A percentile compares a stretch with the other conserved stretches of the same genome.
phyloP scores from a whole-genome alignment of 53 echinoderm and acorn worm species.

The Echinometra lucunter region DNA sequence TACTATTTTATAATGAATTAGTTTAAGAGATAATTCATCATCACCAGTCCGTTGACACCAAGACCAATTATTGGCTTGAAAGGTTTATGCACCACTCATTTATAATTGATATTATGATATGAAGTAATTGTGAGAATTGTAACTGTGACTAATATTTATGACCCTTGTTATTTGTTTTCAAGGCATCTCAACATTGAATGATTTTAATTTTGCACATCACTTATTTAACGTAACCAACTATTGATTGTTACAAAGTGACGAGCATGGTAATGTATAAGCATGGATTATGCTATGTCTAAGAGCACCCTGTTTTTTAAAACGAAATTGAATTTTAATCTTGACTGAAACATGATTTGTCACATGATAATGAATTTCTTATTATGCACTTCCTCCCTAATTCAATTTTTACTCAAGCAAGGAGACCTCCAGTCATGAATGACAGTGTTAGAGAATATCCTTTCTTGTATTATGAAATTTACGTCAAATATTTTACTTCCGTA shows the following conservation, averaged over 20 bases:
- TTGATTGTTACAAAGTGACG: neutral
- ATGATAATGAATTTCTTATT: neutral
- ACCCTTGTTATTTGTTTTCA: neutral
- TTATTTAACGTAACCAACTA: neutral
- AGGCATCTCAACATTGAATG: neutral
- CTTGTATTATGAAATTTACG: no score
- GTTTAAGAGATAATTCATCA: neutral
- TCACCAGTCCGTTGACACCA: neutral
- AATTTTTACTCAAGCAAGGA: no score
- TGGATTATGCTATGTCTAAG: neutral
- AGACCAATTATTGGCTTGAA: conserved; percentile 22
- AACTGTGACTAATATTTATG: neutral
- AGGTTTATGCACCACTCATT: conserved; percentile 24
- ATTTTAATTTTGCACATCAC: neutral
- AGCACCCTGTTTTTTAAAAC: neutral
- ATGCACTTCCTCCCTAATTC: no score
- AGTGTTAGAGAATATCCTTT: no score
- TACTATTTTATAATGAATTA: neutral
- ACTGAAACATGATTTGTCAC: neutral
- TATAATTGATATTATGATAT: conserved; percentile 9
- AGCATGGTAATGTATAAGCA: neutral
- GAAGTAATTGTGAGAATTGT: neutral
- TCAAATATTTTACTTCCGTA: no score
- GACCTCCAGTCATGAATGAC: no score
- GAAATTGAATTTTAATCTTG: no score